A percentile compares a stretch with the other conserved stretches of the same genome.
Conservation (phyloP, 1,140 invertebrate genomes). For the Chrysoperla carnea region DNA sequence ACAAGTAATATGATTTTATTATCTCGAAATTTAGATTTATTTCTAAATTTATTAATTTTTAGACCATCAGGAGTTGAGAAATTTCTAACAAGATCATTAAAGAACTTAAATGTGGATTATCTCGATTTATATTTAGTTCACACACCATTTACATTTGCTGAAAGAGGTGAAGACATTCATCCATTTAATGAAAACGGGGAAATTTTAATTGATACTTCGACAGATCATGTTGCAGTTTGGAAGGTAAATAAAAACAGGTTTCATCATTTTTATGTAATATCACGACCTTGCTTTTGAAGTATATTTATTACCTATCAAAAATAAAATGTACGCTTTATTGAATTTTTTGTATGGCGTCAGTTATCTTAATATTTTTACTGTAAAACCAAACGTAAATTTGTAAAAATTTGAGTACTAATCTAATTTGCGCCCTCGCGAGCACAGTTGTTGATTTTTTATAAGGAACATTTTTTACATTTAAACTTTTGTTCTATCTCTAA, state of each 20-base stretch:
- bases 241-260: conserved; percentile 43
- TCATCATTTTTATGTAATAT: too few species aligned
- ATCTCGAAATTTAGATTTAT: conserved; percentile 16
- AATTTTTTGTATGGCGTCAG: too few species aligned
- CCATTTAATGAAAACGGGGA: conserved; percentile 34
- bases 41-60: conserved; percentile 27
- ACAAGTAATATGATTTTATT: neutral
- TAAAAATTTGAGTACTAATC: too few species aligned
- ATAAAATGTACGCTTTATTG: too few species aligned
- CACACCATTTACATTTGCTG: conserved; percentile 49
- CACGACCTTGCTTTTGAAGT: too few species aligned
- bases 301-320: too few species aligned
- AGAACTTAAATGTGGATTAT: conserved; percentile 57
- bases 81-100: conserved; percentile 51
- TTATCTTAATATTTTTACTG: too few species aligned
- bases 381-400: too few species aligned
- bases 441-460: too few species aligned
- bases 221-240: conserved; percentile 54
- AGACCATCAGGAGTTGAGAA: conserved; percentile 49
- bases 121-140: conserved; percentile 76
- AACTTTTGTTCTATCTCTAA: too few species aligned
- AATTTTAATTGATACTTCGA: conserved; percentile 41
- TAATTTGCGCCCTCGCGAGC: too few species aligned
- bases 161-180: conserved; percentile 26
- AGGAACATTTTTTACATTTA: too few species aligned